Conservation (phyloP, 2,888 invertebrate species). For the Tanytarsus gracilentus region DNA sequence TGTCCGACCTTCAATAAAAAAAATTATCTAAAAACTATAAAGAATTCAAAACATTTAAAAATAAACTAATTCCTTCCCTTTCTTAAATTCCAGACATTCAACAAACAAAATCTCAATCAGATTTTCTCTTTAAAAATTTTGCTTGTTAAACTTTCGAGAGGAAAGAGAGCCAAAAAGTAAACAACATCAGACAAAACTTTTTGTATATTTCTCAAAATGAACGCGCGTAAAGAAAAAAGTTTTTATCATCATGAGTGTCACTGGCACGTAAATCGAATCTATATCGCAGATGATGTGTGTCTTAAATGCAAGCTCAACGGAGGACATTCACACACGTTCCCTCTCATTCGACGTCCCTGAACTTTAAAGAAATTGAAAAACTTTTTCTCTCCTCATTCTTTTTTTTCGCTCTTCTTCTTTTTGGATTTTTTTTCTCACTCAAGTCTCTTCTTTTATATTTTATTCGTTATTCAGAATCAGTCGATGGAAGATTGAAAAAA, state of each 20-base stretch:
- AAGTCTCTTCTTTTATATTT: neutral
- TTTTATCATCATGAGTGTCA: conserved; percentile 2
- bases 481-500: conserved; percentile 5
- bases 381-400: conserved; percentile 6
- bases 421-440: neutral
- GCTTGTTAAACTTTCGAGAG: no score
- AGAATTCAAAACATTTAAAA: no score
- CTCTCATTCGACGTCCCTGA: neutral
- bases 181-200: no score
- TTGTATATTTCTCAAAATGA: no score
- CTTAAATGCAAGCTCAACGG: neutral
- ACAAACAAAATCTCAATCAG: no score
- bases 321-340: neutral
- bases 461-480: conserved; percentile 7
- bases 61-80: no score
- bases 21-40: no score
- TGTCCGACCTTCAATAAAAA: no score
- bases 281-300: neutral
- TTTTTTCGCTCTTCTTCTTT: neutral
- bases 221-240: neutral
- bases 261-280: conserved; percentile 28
- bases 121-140: no score
- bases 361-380: conserved; percentile 27
- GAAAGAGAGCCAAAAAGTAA: no score
- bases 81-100: no score